phyloP scores from a whole-genome alignment of 2,888 invertebrate species.

The Steromphala cineraria region DNA sequence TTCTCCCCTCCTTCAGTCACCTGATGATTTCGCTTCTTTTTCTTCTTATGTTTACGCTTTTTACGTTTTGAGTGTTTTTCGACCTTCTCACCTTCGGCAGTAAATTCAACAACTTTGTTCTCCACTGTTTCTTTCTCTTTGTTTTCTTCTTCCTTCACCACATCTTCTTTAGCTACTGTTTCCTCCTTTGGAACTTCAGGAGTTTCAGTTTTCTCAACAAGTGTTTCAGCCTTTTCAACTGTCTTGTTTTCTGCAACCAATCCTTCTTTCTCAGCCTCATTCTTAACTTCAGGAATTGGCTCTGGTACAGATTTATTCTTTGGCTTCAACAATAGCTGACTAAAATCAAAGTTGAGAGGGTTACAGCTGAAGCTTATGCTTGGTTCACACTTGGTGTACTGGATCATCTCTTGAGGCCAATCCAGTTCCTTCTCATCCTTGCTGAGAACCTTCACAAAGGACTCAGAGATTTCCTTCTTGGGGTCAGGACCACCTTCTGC shows the following conservation, averaged over 20 bases:
- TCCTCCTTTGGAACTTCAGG: too few relatives aligned
- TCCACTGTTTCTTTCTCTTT: slow-evolving; percentile 40
- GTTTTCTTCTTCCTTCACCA: slow-evolving; percentile 1
- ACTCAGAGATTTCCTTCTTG: slow-evolving; percentile 37
- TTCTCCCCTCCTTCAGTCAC: too few relatives aligned
- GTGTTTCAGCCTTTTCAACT: background rate
- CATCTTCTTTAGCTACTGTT: background rate
- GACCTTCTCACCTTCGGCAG: slow-evolving; percentile 26
- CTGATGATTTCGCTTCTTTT: slow-evolving; percentile 26
- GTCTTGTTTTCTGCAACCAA: background rate
- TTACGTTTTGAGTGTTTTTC: slow-evolving; percentile 31
- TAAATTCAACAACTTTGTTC: slow-evolving; percentile 26
- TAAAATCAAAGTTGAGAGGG: slow-evolving; percentile 72
- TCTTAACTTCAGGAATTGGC: slow-evolving; percentile 24
- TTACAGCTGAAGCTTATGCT: slow-evolving; percentile 69
- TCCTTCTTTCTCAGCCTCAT: slow-evolving; percentile 29
- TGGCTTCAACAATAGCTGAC: slow-evolving; percentile 47
- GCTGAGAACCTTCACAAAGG: slow-evolving; percentile 61
- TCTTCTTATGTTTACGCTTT: slow-evolving; percentile 37
- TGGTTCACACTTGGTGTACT: slow-evolving; percentile 64
- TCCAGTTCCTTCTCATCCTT: slow-evolving; percentile 66
- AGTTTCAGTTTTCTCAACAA: slow-evolving; percentile 19
- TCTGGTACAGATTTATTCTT: slow-evolving; percentile 23
- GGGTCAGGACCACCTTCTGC: slow-evolving; percentile 10
- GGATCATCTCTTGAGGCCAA: slow-evolving; percentile 73